These are phyloP conservation scores for Achatina immaculata DNA, from an alignment of 1,140 invertebrate genomes.

Conservation along the genomic window DNA sequence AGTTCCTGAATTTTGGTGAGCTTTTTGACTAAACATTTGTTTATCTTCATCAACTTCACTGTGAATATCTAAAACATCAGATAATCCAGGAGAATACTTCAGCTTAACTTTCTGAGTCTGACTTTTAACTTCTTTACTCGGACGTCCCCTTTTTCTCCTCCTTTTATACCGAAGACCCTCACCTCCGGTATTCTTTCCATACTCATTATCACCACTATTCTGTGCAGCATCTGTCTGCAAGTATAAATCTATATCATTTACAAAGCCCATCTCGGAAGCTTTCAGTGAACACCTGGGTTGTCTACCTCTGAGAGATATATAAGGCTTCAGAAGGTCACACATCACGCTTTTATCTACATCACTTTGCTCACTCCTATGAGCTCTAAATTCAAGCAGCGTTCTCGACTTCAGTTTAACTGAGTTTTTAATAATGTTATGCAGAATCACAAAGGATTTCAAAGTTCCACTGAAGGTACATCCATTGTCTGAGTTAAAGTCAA, in stretches of 20 bases:
- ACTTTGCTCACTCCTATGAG: not conserved
- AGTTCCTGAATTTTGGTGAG: not conserved
- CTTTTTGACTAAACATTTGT: not conserved
- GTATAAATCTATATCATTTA: not conserved
- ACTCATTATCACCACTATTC: not conserved
- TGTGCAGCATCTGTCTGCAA: not conserved
- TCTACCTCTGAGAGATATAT: slow-evolving; percentile 21
- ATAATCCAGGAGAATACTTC: not conserved
- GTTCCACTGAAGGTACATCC: slow-evolving; percentile 20
- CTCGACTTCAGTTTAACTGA: not conserved
- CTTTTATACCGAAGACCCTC: not conserved
- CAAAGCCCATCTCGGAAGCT: slow-evolving; percentile 11
- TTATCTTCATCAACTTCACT: not conserved
- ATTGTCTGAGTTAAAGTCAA: not conserved
- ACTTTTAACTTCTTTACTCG: not conserved
- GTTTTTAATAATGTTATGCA: slow-evolving; percentile 26
- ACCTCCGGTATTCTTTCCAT: not conserved
- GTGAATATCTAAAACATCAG: not conserved
- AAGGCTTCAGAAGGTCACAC: slow-evolving; percentile 25
- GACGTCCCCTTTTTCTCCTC: slow-evolving; percentile 16
- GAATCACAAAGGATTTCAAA: slow-evolving; percentile 16
- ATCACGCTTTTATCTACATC: not conserved
- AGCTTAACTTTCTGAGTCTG: not conserved
- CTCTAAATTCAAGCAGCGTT: slow-evolving; percentile 13
- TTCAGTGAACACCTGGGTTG: slow-evolving; percentile 12